Evolutionary conservation across 2,797 vertebrate species (phyloP).

Genomic region (Galaxias olidus): DNA sequence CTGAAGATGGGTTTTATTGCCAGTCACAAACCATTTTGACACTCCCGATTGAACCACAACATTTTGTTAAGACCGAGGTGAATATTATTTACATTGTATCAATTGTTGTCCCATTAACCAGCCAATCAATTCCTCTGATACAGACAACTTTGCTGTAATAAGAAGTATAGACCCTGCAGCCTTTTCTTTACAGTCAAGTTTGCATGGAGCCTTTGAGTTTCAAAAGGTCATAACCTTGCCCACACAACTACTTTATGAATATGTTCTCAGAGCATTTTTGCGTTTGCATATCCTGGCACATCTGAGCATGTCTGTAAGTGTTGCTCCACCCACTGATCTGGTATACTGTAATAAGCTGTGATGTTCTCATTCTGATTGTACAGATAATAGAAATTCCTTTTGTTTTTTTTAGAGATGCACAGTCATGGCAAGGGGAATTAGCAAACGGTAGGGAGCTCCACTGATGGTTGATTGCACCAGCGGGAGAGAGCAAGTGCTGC

Average conservation of each 20-base stretch:
- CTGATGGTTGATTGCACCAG: slow-evolving; percentile 24
- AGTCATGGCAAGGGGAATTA: slow-evolving; percentile 17
- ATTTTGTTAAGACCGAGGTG: slow-evolving; percentile 9
- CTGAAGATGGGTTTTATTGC: slow-evolving; percentile 1
- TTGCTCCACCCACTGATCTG: slow-evolving; percentile 22
- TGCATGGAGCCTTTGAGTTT: slow-evolving; percentile 31
- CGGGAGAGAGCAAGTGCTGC: slow-evolving; percentile 12
- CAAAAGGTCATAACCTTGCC: slow-evolving; percentile 60
- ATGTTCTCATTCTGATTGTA: slow-evolving; percentile 20
- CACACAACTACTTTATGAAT: slow-evolving; percentile 53
- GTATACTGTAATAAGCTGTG: slow-evolving; percentile 40
- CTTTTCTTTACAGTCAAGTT: slow-evolving; percentile 36
- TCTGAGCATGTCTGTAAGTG: slow-evolving; percentile 19
- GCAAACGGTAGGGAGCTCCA: slow-evolving; percentile 2
- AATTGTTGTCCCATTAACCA: slow-evolving; percentile 35
- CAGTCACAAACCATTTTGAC: neutral
- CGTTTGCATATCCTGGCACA: neutral
- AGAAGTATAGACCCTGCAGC: slow-evolving; percentile 21
- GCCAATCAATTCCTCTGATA: slow-evolving; percentile 17
- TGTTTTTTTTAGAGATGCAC: slow-evolving; percentile 18
- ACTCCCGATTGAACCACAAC: slow-evolving; percentile 4
- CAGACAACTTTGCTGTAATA: slow-evolving; percentile 19
- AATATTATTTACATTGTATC: slow-evolving; percentile 10
- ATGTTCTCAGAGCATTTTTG: slow-evolving; percentile 41
- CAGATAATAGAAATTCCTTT: slow-evolving; percentile 23